These are phyloP conservation scores for Limosa lapponica DNA, from an alignment of 2,797 vertebrate species.

Conservation along the genomic window DNA sequence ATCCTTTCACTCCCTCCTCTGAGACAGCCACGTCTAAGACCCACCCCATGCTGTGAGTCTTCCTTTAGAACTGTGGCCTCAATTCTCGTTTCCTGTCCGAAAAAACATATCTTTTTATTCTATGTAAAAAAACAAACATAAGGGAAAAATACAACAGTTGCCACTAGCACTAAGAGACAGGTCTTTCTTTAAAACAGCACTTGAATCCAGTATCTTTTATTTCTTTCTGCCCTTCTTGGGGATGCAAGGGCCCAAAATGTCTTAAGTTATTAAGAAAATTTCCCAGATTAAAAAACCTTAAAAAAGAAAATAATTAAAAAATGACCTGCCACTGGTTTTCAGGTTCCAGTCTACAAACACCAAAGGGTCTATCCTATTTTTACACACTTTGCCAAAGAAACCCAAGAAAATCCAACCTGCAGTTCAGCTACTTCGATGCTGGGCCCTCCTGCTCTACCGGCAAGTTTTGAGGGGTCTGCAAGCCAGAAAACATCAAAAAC, in stretches of 20 bases:
- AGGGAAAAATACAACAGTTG: neutral
- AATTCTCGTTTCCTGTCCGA: rapidly evolving
- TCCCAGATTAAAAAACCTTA: neutral
- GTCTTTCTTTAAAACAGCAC: neutral
- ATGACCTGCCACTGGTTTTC: neutral
- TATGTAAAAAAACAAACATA: neutral
- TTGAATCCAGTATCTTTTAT: neutral
- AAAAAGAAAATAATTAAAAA: neutral
- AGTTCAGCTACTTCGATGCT: rapidly evolving
- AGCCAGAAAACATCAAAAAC: neutral
- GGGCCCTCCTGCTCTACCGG: neutral
- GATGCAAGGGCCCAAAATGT: neutral
- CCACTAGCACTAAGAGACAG: neutral
- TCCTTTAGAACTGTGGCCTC: neutral
- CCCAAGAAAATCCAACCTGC: neutral
- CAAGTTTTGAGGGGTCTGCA: neutral
- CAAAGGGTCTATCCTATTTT: neutral
- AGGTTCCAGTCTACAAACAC: neutral
- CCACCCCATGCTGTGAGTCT: neutral
- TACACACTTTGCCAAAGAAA: neutral
- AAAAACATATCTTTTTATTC: neutral
- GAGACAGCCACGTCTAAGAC: neutral
- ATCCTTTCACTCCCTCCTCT: neutral
- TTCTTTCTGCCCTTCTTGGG: neutral
- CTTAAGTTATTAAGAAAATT: neutral